phyloP scores from a whole-genome alignment of 2,888 invertebrate species.

The Liposcelis brunnea region DNA sequence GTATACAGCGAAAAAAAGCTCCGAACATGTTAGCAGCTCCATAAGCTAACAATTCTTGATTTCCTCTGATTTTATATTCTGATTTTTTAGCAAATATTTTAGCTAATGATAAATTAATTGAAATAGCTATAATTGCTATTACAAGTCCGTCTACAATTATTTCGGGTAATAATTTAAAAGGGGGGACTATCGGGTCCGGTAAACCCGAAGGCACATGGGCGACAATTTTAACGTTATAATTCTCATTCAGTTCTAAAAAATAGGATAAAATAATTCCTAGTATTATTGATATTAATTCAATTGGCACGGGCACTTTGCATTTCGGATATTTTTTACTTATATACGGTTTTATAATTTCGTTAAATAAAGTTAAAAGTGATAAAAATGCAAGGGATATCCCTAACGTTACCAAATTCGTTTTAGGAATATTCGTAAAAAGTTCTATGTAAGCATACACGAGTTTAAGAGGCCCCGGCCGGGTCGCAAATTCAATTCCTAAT shows the following conservation, averaged over 20 bases:
- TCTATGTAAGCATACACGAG: conserved; percentile 38
- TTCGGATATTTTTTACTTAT: conserved; percentile 34
- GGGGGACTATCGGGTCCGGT: conserved; percentile 37
- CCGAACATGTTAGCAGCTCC: conserved; percentile 35
- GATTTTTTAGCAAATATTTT: conserved; percentile 50
- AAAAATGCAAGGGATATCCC: conserved; percentile 49
- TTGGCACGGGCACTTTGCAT: conserved; percentile 49
- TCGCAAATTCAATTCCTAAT: conserved; percentile 39
- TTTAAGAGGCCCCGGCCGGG: conserved; percentile 42
- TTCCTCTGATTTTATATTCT: conserved; percentile 46
- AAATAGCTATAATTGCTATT: conserved; percentile 51
- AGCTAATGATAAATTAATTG: conserved; percentile 53
- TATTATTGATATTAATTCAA: conserved; percentile 59
- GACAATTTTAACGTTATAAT: conserved; percentile 44
- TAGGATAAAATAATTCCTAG: conserved; percentile 49
- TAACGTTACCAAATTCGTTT: conserved; percentile 45
- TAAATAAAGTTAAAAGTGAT: conserved; percentile 43
- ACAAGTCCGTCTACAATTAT: conserved; percentile 42
- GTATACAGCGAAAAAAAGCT: conserved; percentile 45
- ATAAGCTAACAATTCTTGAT: conserved; percentile 48
- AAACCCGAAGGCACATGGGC: conserved; percentile 72
- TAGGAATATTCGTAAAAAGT: conserved; percentile 29
- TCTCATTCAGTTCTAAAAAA: conserved; percentile 35
- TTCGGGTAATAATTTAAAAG: conserved; percentile 32
- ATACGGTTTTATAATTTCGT: conserved; percentile 45